Conservation (phyloP, 2,113 vertebrate species). For the Mesoclemmys tuberculata region DNA sequence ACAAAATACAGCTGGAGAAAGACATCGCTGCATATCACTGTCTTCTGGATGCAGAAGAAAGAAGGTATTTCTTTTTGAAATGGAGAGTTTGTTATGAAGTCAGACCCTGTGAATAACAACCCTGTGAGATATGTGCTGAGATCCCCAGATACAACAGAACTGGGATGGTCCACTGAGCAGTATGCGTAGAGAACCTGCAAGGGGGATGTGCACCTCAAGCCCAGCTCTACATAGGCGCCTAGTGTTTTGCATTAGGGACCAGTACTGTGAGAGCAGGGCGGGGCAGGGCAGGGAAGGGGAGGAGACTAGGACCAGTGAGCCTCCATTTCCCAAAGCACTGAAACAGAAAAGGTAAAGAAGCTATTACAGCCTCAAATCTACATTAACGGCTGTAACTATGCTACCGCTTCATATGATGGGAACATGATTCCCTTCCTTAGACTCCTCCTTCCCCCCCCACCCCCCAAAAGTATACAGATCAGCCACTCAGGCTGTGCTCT, state of each 20-base stretch:
- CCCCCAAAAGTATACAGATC: neutral
- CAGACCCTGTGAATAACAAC: neutral
- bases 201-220: neutral
- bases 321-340: neutral
- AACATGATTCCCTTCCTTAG: neutral
- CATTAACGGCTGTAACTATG: neutral
- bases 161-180: neutral
- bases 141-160: neutral
- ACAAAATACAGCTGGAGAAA: conserved; percentile 87
- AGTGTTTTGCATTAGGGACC: neutral
- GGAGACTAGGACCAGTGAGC: neutral
- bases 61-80: conserved; percentile 69
- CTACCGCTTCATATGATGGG: neutral
- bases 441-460: neutral
- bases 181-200: neutral
- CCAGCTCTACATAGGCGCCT: neutral
- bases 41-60: conserved; percentile 91
- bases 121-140: neutral
- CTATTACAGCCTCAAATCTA: neutral
- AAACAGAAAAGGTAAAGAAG: neutral
- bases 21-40: conserved; percentile 88
- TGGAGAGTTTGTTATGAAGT: accelerated
- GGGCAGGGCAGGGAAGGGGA: accelerated
- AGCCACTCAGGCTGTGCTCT: neutral
- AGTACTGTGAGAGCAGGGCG: neutral